These are phyloP conservation scores for Geopemphigus sp. DNA, from an alignment of 1,140 invertebrate species.

Conservation along the genomic window DNA sequence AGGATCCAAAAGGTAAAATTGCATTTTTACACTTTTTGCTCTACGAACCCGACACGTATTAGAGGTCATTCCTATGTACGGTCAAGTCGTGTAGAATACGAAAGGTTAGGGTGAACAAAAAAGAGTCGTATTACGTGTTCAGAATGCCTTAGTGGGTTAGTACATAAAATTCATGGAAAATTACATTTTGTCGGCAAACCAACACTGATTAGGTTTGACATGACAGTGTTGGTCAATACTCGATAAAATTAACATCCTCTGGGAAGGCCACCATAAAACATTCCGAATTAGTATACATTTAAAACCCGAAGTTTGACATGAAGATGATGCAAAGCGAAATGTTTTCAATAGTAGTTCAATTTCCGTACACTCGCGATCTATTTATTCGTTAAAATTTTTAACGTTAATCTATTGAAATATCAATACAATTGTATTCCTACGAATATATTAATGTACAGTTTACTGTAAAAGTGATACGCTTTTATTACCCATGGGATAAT, in stretches of 20 bases:
- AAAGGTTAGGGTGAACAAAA: background rate
- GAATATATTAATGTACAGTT: no score
- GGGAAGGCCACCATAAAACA: background rate
- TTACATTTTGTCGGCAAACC: conserved; percentile 35
- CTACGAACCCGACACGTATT: conserved; percentile 6
- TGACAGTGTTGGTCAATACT: conserved; percentile 7
- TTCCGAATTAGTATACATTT: no score
- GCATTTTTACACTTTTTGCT: conserved; percentile 27
- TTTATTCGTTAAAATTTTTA: no score
- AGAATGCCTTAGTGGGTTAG: conserved; percentile 8
- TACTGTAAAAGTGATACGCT: no score
- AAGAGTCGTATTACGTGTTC: conserved; percentile 28
- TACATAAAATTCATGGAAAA: conserved; percentile 33
- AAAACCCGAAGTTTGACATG: no score
- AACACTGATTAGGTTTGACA: conserved; percentile 28
- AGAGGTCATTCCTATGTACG: background rate
- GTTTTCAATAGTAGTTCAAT: background rate
- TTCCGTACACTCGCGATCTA: background rate
- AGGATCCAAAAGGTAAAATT: background rate
- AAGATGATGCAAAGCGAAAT: background rate
- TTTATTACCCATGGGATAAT: no score
- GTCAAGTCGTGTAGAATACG: conserved; percentile 4
- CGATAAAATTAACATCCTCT: conserved; percentile 1
- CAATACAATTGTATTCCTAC: no score
- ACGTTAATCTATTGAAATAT: no score